Evolutionary conservation across 1,140 invertebrate genomes (phyloP), one percentile per base, ranked within the genome.

Genomic region (Colletes latitarsis): DNA sequence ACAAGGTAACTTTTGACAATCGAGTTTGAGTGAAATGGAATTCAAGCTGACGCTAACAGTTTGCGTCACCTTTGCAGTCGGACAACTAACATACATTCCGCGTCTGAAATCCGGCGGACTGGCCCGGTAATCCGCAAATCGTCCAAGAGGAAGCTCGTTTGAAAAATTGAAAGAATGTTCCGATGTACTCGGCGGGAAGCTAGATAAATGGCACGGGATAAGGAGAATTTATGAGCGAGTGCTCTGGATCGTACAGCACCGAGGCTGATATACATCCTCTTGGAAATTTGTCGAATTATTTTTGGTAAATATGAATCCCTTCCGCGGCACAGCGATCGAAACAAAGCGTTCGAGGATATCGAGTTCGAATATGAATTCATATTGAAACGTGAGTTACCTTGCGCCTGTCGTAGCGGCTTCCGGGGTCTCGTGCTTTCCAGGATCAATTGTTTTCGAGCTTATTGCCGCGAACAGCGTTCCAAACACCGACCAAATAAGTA

Each of bases 91-190:
- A 85, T 62, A 85, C 64, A 41, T 82, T 85, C 82, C 43, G 62
- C 6, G 30, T 73, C 46, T 66, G 64, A 72, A 63, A 19, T 66
- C 60, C 52, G 1, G 53, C 67, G 46, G 10, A 19, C n/a, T n/a
- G 30, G 12, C 19, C 5, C 60, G 6, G 21, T 75, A 52, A 80
- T 80, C 53, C 63, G 62, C 30, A 75, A 80, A 75, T 80, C 78
- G 72, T 75, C 55, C 63, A 9, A 68, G 30, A 21, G 53, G 49
- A 10, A 71, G 41, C 17, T 72, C 58, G 60, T 79, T 79, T 73
- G 77, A 79, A 80, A 80, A 80, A 80, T 75, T 57, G 78, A 75
- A 80, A 68, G 72, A 75, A 80, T 80, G 78, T 75, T 80, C 55
- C 60, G 53, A 67, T 80, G 78, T 80, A 80, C 78, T 80, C 63